Evolutionary conservation across 2,888 invertebrate species (phyloP).

Genomic region (Cheilosia vernalis): DNA sequence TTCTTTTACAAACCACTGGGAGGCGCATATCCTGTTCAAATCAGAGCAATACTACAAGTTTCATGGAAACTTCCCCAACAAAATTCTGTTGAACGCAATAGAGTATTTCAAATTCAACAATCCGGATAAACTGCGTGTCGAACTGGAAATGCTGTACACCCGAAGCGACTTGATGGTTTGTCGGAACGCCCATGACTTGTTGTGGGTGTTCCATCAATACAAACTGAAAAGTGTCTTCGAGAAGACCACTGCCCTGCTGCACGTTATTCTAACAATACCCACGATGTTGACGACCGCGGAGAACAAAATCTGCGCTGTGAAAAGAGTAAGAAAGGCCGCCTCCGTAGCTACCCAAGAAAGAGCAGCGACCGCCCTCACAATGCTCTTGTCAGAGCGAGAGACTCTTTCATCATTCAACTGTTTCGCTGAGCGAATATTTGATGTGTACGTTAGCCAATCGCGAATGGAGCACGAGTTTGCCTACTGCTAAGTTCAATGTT

Average conservation of each 20-base stretch:
- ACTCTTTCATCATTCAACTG: slow-evolving; percentile 17
- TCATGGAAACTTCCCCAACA: slow-evolving; percentile 60
- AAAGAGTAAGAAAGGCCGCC: slow-evolving; percentile 42
- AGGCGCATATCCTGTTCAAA: slow-evolving; percentile 64
- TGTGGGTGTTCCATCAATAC: slow-evolving; percentile 58
- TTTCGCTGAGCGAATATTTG: slow-evolving; percentile 50
- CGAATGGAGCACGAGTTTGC: slow-evolving; percentile 54
- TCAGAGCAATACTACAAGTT: slow-evolving; percentile 69
- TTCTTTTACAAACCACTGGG: slow-evolving; percentile 68
- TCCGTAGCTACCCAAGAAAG: slow-evolving; percentile 23
- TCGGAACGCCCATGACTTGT: slow-evolving; percentile 58
- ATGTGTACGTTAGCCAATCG: slow-evolving; percentile 33
- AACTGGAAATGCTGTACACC: slow-evolving; percentile 51
- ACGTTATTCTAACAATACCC: slow-evolving; percentile 64
- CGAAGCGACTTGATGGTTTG: slow-evolving; percentile 61
- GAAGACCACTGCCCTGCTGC: slow-evolving; percentile 55
- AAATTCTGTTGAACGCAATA: slow-evolving; percentile 52
- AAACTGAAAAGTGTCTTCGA: slow-evolving; percentile 54
- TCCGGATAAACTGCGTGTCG: slow-evolving; percentile 51
- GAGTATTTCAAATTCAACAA: slow-evolving; percentile 64
- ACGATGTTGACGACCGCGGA: slow-evolving; percentile 56
- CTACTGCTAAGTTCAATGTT: slow-evolving; percentile 47
- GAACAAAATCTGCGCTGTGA: slow-evolving; percentile 51
- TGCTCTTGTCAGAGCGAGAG: slow-evolving; percentile 48
- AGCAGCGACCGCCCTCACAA: slow-evolving; percentile 26